These are phyloP conservation scores for Nasonia longicornis DNA, from an alignment of 1,140 invertebrate species.

Conservation along the genomic window DNA sequence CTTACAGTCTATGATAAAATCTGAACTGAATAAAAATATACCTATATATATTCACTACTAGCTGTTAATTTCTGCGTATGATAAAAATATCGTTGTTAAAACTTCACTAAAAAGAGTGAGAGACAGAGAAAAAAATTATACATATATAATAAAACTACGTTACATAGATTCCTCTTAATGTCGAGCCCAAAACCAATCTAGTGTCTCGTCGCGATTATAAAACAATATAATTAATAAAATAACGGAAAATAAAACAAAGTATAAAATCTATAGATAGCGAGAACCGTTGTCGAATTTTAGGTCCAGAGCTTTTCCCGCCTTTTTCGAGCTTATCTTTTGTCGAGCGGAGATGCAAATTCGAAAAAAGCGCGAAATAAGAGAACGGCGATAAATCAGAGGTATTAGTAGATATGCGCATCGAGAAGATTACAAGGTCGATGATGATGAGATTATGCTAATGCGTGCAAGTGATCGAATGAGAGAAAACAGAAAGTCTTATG, in stretches of 20 bases:
- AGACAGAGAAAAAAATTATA: neutral
- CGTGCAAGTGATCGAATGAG: slow-evolving; percentile 40
- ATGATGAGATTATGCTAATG: neutral
- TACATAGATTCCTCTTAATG: neutral
- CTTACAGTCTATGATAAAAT: neutral
- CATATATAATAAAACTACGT: neutral
- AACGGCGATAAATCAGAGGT: slow-evolving; percentile 7
- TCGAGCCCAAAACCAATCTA: slow-evolving; percentile 28
- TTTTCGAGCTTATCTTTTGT: slow-evolving; percentile 38
- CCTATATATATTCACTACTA: slow-evolving; percentile 9
- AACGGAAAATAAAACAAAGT: slow-evolving; percentile 23
- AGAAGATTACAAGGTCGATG: neutral
- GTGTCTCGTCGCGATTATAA: slow-evolving; percentile 41
- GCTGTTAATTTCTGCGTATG: slow-evolving; percentile 5
- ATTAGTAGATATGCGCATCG: neutral
- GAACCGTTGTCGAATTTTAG: slow-evolving; percentile 21
- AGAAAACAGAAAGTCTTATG: slow-evolving; percentile 41
- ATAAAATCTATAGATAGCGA: neutral
- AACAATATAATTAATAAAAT: neutral
- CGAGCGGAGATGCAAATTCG: slow-evolving; percentile 13
- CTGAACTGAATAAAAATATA: slow-evolving; percentile 20
- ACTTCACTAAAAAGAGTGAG: slow-evolving; percentile 12
- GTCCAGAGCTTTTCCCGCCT: slow-evolving; percentile 41
- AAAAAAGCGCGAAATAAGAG: slow-evolving; percentile 20
- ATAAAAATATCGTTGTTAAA: slow-evolving; percentile 30